Percentiles rank a stretch among this genome's conserved stretches.
These are phyloP conservation scores for Rhadinocentrus ornatus DNA, from an alignment of 2,797 vertebrate species.

Conservation along the genomic window DNA sequence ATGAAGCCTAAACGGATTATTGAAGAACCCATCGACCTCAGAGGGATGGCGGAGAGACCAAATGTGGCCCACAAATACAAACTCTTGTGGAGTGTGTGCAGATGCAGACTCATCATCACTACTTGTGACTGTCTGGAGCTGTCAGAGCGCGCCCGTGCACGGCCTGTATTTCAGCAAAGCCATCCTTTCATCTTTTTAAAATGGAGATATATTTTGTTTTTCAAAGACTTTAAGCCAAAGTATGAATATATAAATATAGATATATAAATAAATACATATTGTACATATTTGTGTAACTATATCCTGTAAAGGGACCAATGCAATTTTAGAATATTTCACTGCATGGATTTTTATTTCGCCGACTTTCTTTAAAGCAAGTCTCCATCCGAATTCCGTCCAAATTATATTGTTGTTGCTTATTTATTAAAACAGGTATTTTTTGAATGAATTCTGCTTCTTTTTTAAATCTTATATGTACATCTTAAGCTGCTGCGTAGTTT, in stretches of 20 bases:
- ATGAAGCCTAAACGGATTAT: conserved; percentile 81
- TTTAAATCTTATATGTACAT: not conserved
- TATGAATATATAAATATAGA: conserved; percentile 65
- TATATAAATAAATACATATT: conserved; percentile 75
- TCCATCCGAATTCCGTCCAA: conserved; percentile 78
- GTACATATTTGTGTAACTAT: conserved; percentile 80
- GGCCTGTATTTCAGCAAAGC: conserved; percentile 63
- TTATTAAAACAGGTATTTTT: conserved; percentile 94
- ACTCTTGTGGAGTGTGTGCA: conserved; percentile 29
- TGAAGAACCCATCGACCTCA: conserved; percentile 83
- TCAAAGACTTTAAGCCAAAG: conserved; percentile 75
- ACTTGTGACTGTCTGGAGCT: conserved; percentile 41
- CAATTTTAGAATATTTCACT: conserved; percentile 78
- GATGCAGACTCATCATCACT: conserved; percentile 18
- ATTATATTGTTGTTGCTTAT: conserved; percentile 90
- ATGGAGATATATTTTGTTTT: conserved; percentile 71
- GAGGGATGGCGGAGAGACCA: conserved; percentile 67
- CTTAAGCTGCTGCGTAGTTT: not conserved
- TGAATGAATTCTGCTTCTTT: conserved; percentile 61
- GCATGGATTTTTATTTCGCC: conserved; percentile 78
- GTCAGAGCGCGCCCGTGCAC: conserved; percentile 41
- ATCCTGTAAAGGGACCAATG: conserved; percentile 82
- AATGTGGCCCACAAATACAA: conserved; percentile 63
- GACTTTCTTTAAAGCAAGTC: conserved; percentile 64
- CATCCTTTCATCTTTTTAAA: conserved; percentile 48